phyloP scores from a whole-genome alignment of 2,113 vertebrate genomes.

The Hirundichthys speculiger region DNA sequence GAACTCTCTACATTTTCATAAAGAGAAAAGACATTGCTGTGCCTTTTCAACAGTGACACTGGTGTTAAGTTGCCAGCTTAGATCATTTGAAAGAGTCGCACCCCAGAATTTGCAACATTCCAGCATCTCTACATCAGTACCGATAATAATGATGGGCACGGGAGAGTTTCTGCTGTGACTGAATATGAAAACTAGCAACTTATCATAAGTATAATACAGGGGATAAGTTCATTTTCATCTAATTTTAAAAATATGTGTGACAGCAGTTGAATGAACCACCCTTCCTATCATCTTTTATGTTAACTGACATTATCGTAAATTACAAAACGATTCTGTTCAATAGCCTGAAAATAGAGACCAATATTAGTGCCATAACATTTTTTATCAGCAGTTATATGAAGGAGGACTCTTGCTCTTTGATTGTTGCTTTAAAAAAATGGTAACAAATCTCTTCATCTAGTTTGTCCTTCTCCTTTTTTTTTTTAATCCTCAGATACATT shows the following conservation, averaged over 20 bases:
- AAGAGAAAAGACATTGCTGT: too few relatives aligned
- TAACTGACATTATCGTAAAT: conserved; percentile 36
- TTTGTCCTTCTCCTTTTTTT: conserved; percentile 21
- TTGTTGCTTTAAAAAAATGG: conserved; percentile 33
- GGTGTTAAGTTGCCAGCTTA: too few relatives aligned
- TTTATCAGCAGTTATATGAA: conserved; percentile 17
- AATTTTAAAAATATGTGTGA: conserved; percentile 12
- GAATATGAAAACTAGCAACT: conserved; percentile 1
- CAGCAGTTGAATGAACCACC: conserved; percentile 7
- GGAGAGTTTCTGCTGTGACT: too few relatives aligned
- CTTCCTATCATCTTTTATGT: conserved; percentile 2
- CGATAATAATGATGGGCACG: too few relatives aligned
- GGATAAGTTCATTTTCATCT: conserved; percentile 6
- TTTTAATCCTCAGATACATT: conserved; percentile 62
- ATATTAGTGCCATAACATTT: conserved; percentile 16
- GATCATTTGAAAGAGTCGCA: too few relatives aligned
- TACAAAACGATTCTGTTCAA: conserved; percentile 35
- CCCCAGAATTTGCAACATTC: too few relatives aligned
- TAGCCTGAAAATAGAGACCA: conserved; percentile 40
- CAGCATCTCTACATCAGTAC: too few relatives aligned
- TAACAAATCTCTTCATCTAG: conserved; percentile 58
- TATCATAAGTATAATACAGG: not conserved
- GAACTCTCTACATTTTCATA: too few relatives aligned
- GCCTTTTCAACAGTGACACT: too few relatives aligned
- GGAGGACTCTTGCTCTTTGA: conserved; percentile 25